Base-by-base conservation (phyloP, 2,113 vertebrate genomes). In the Macrotus californicus region DNA sequence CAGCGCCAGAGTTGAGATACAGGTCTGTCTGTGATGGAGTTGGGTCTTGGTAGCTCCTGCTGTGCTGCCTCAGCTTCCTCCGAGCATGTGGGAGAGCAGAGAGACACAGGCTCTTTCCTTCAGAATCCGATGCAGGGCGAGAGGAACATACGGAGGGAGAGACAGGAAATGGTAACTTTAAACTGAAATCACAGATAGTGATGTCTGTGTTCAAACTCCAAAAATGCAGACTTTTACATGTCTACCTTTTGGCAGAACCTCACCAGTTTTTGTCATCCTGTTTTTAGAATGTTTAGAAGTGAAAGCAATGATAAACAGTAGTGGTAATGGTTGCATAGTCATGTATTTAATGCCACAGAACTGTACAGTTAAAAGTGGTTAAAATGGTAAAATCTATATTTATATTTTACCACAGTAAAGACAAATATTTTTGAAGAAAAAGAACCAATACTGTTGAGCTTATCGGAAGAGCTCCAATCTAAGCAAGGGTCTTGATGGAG, bases 51-150 rank as follows among this genome's bases (percentile, higher is more conserved):
- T 41, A 18, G 24, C 26, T 61, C n/a, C 90, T 6, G 7, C 36
- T 26, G 13, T 29, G 29, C 46, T 59, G 39, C 11, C 26, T 46
- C 52, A 46, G 86, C 52, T 72, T 75, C 29, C 70, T 39, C 7
- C 11, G 7, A 10, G 41, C 34, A 16, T 18, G 13, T 41, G 43
- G 50, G 61, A 56, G 41, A 50, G 3, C 50, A 70, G 50, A 61
- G 48, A 82, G n/a, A 26, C 43, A 39, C 8, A 31, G 75, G 52
- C 11, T 18, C 2, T 43, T 72, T 61, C n/a, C 64, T 72, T 79
- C 29, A 43, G n/a, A 56, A 70, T 26, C 46, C 13, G 39, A 3
- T 10, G 21, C 2, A 0, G 46, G 16, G 31, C 1, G 7, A 3
- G 36, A 94, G 72, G 61, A 52, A 22, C 34, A 64, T 29, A 18